phyloP scores from a whole-genome alignment of 2,113 vertebrate genomes.

The Nesoenas mayeri region DNA sequence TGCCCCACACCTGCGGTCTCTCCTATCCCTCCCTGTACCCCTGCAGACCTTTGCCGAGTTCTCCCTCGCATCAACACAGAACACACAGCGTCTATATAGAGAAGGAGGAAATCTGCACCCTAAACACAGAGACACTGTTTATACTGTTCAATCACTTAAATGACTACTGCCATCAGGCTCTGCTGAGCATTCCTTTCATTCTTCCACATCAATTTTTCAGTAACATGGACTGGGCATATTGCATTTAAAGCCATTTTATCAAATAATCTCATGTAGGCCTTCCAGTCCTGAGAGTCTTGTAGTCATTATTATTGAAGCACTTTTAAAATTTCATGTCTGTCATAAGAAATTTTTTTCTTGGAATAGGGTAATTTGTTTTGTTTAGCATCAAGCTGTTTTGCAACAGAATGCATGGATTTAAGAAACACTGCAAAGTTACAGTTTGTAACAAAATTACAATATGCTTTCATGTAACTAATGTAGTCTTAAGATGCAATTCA shows the following conservation, averaged over 20 bases:
- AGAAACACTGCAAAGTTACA: background rate
- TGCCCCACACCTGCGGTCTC: background rate
- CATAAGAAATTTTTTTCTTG: background rate
- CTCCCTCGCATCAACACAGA: background rate
- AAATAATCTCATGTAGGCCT: background rate
- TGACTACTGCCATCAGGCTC: background rate
- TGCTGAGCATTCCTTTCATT: background rate
- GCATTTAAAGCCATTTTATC: background rate
- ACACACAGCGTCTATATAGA: background rate
- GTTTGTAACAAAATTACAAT: background rate
- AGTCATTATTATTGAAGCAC: background rate
- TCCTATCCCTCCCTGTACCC: background rate
- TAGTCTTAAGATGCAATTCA: background rate
- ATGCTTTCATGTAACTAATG: background rate
- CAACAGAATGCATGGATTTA: background rate
- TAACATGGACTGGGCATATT: background rate
- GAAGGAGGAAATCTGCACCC: background rate
- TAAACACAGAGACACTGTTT: background rate
- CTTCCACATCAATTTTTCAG: background rate
- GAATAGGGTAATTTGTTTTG: background rate
- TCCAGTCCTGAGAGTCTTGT: background rate
- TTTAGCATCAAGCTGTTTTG: background rate
- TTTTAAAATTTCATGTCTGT: background rate
- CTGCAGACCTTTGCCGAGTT: background rate
- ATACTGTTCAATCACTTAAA: background rate